These are phyloP conservation scores for Sinocyclocheilus anshuiensis DNA, from an alignment of 2,113 vertebrate species.

Conservation along the genomic window DNA sequence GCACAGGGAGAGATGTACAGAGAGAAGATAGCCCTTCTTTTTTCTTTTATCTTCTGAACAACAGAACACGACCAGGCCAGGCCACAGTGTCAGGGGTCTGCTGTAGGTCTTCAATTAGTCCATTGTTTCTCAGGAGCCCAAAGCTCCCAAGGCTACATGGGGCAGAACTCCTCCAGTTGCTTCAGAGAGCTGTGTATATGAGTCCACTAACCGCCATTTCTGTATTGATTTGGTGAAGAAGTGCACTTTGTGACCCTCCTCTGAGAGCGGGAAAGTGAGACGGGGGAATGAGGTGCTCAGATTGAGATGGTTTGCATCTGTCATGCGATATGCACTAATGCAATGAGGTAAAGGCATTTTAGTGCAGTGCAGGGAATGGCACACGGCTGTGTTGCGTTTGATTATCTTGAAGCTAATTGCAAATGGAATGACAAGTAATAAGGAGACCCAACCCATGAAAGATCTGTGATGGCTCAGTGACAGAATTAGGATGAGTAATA, in stretches of 20 bases:
- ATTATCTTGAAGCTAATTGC: conserved; percentile 33
- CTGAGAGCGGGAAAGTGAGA: conserved; percentile 36
- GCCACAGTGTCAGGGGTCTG: conserved; percentile 47
- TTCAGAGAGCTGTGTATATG: conserved; percentile 72
- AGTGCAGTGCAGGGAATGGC: neutral
- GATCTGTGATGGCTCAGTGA: conserved; percentile 65
- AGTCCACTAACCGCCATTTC: conserved; percentile 66
- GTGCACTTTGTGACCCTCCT: conserved; percentile 52
- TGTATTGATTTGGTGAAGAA: conserved; percentile 77
- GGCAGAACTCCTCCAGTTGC: conserved; percentile 45
- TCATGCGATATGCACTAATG: too few species aligned
- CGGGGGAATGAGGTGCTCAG: too few species aligned
- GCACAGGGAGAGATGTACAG: conserved; percentile 38
- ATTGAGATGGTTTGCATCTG: too few species aligned
- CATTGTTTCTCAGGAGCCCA: conserved; percentile 71
- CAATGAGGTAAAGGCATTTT: too few species aligned
- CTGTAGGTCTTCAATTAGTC: conserved; percentile 69
- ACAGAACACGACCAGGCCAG: conserved; percentile 34
- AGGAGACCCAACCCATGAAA: conserved; percentile 49
- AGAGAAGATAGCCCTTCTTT: conserved; percentile 32
- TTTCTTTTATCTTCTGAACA: conserved; percentile 10
- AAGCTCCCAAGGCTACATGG: conserved; percentile 66
- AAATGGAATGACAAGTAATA: conserved; percentile 5
- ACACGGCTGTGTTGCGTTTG: neutral
- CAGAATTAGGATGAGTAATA: conserved; percentile 73